Evolutionary conservation across 2,797 vertebrate genomes (phyloP).

Genomic region (Chrysocyon brachyurus): DNA sequence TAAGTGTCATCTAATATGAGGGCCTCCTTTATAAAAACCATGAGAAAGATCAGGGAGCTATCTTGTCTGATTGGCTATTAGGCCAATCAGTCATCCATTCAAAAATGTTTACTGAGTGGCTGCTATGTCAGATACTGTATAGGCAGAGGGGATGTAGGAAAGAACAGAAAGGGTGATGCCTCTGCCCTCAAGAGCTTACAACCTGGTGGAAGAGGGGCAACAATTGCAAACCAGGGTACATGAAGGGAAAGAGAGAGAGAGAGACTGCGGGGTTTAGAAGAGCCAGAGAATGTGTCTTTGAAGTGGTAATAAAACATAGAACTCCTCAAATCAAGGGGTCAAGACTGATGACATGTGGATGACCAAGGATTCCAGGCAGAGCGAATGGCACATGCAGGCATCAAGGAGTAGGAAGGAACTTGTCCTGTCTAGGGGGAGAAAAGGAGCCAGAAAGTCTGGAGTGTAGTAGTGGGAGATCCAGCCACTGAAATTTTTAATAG

Average conservation of each 20-base stretch:
- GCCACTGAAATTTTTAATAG: neutral
- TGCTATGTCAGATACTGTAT: neutral
- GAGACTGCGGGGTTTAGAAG: neutral
- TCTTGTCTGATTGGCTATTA: neutral
- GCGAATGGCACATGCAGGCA: neutral
- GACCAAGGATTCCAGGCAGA: neutral
- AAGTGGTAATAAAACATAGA: neutral
- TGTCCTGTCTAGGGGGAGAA: neutral
- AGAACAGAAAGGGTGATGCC: neutral
- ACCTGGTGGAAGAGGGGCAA: accelerated
- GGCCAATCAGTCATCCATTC: neutral
- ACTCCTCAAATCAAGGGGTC: neutral
- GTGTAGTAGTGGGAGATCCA: neutral
- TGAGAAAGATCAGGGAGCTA: neutral
- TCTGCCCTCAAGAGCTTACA: neutral
- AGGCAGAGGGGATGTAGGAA: neutral
- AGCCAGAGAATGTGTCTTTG: neutral
- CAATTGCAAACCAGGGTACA: neutral
- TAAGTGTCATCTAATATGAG: neutral
- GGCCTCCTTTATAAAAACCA: neutral
- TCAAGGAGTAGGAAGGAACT: neutral
- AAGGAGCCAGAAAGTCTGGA: neutral
- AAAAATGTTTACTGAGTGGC: neutral
- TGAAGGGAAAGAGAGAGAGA: neutral
- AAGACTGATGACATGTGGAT: neutral